Base-by-base conservation (phyloP, 2,797 vertebrate species). In the Anguilla pacifica region DNA sequence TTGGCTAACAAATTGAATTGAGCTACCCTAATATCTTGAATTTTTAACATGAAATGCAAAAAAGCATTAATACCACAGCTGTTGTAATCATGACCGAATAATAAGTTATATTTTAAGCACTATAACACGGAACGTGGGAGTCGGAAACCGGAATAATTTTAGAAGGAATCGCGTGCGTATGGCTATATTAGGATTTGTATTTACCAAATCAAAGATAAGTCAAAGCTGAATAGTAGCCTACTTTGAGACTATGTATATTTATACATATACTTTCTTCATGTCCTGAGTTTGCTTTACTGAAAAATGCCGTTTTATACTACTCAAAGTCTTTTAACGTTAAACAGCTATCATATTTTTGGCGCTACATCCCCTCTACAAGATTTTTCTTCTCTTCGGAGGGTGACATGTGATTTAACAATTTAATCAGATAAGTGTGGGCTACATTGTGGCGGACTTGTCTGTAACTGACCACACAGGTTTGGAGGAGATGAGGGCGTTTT, bases 381-480 rank as follows among this genome's bases (percentile, higher is more conserved):
- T n/a, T n/a, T 72, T 31, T 31, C 10, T 35, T 53, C 49, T 53
- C n/a, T 86, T 55, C 28, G 39, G 53, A 61, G 25, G 17, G 9
- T 81, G 35, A 22, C 77, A 79, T 51, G 31, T 59, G 55, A 57
- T 61, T 85, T 13, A n/a, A 39, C 25, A 5, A n/a, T 15, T 28
- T 7, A 22, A 85, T 43, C 31, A 67, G 59, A 61, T 85, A 6
- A 19, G 39, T 59, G 57, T 22, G 70, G 17, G 9, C 46, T 31
- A 85, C n/a, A 64, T 43, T 17, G 28, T 25, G 46, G 13, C 6
- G 9, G 13, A 61, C 2, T 70, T 86, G 70, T 39, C 9, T 25
- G 70, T 9, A 82, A 79, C 51, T 86, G 67, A 77, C n/a, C 49
- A 53, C 9, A 77, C 79, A 25, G 79, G 72, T 82, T 81, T 64